phyloP scores from a whole-genome alignment of 1,140 invertebrate genomes.

The Brachionus manjavacas region DNA sequence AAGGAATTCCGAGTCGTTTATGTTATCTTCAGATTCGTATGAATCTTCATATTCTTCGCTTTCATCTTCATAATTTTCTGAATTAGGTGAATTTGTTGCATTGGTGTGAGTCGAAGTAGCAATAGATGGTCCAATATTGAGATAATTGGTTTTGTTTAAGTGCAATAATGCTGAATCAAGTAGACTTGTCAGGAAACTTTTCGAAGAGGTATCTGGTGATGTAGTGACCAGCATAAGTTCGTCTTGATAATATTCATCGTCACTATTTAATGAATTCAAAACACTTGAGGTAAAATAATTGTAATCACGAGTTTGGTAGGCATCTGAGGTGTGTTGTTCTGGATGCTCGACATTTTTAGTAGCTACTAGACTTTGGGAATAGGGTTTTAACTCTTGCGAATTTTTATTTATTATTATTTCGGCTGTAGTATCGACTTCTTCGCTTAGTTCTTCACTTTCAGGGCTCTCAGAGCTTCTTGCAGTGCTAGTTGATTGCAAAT shows the following conservation, averaged over 20 bases:
- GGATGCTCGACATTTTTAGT: neutral
- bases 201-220: neutral
- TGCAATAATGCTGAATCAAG: neutral
- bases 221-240: neutral
- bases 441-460: neutral
- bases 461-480: neutral
- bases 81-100: neutral
- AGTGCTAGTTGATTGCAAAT: neutral
- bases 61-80: neutral
- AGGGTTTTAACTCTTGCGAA: neutral
- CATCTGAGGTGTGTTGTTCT: neutral
- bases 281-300: neutral
- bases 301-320: neutral
- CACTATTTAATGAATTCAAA: neutral
- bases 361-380: neutral
- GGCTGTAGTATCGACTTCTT: neutral
- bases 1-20: conserved; percentile 9
- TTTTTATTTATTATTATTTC: conserved; percentile 18
- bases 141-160: neutral
- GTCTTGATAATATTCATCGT: neutral
- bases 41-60: conserved; percentile 18
- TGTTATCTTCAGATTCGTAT: neutral
- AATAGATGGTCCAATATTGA: neutral
- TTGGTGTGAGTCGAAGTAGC: neutral
- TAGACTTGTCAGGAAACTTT: neutral